These are phyloP conservation scores for Neocrepidodera transversa DNA, from an alignment of 2,888 invertebrate genomes.

Conservation along the genomic window DNA sequence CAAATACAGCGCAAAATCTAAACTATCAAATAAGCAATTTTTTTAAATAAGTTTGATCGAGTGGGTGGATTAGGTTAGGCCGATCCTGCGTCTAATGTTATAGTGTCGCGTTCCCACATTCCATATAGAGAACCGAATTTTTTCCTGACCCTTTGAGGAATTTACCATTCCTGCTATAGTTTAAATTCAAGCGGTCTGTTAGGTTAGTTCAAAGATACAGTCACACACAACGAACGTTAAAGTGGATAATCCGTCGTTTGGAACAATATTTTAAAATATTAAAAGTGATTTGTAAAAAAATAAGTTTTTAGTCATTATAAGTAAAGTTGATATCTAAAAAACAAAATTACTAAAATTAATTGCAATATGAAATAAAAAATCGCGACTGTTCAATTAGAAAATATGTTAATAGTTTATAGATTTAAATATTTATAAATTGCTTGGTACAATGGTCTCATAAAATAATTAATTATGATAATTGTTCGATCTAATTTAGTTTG, in stretches of 20 bases:
- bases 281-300: background rate
- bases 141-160: slow-evolving; percentile 28
- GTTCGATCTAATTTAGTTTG: too few relatives aligned
- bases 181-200: slow-evolving; percentile 39
- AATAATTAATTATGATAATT: too few relatives aligned
- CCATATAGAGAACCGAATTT: slow-evolving; percentile 28
- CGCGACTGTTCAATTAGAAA: too few relatives aligned
- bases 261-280: background rate
- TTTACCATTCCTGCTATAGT: slow-evolving; percentile 32
- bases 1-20: too few relatives aligned
- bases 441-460: too few relatives aligned
- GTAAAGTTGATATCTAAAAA: too few relatives aligned
- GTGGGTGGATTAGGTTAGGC: background rate
- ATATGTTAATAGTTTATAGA: too few relatives aligned
- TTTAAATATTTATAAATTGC: too few relatives aligned
- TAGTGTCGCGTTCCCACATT: slow-evolving; percentile 27
- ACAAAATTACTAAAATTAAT: too few relatives aligned
- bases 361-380: too few relatives aligned
- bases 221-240: background rate
- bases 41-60: too few relatives aligned
- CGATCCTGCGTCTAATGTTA: slow-evolving; percentile 5
- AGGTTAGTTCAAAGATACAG: slow-evolving; percentile 23
- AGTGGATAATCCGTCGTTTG: background rate
- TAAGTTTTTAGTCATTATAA: background rate
- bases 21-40: too few relatives aligned